phyloP scores from a whole-genome alignment of 2,113 vertebrate species.

The Brachypteracias leptosomus region DNA sequence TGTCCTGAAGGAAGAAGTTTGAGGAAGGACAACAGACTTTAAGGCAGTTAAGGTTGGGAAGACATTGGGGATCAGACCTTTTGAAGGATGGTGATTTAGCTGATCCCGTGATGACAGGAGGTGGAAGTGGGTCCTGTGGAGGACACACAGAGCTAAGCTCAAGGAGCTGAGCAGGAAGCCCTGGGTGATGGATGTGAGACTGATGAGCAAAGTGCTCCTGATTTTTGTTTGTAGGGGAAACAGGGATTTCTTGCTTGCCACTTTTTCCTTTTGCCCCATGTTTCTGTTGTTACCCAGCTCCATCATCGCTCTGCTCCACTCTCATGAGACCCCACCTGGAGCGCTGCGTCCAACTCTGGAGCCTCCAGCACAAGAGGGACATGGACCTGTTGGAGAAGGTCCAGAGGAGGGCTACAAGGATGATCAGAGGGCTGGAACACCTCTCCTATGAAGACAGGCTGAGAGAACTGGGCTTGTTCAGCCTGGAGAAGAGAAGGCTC shows the following conservation, averaged over 20 bases:
- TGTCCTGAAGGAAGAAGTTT: neutral
- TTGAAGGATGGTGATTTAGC: neutral
- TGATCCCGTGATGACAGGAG: neutral
- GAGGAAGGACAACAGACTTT: neutral
- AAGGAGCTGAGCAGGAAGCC: neutral
- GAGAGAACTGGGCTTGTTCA: too few species aligned
- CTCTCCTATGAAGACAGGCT: too few species aligned
- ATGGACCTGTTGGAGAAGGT: too few species aligned
- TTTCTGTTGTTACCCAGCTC: neutral
- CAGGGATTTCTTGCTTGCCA: neutral
- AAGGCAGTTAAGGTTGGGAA: neutral
- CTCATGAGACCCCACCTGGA: too few species aligned
- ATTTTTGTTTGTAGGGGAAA: neutral
- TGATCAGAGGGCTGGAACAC: too few species aligned
- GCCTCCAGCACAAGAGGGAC: too few species aligned
- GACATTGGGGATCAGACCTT: neutral
- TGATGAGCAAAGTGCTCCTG: neutral
- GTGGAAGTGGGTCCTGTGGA: neutral
- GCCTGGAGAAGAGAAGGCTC: too few species aligned
- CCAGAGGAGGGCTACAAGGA: too few species aligned
- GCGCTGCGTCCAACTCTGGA: too few species aligned
- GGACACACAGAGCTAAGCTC: neutral
- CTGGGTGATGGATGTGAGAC: neutral
- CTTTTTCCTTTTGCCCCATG: neutral
- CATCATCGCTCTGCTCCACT: neutral